These are phyloP conservation scores for Ramphastos sulfuratus DNA, from an alignment of 2,113 vertebrate species.

Conservation along the genomic window DNA sequence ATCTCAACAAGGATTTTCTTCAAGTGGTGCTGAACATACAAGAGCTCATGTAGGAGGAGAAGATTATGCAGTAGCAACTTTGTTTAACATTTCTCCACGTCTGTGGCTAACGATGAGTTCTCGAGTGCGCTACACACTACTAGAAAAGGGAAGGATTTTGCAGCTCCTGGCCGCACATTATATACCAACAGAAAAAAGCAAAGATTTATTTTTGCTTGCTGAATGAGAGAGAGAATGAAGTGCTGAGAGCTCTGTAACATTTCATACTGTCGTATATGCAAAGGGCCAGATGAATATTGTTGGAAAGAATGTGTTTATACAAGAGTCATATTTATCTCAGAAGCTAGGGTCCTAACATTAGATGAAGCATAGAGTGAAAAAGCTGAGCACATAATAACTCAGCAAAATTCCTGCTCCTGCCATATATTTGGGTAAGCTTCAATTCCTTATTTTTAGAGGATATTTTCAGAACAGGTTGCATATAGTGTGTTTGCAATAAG, in stretches of 20 bases:
- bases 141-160: conserved; percentile 81
- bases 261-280: conserved; percentile 41
- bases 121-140: conserved; percentile 59
- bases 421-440: background rate
- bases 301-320: conserved; percentile 75
- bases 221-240: conserved; percentile 65
- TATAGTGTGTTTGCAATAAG: background rate
- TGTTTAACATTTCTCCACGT: conserved; percentile 53
- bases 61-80: conserved; percentile 40
- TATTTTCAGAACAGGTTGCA: background rate
- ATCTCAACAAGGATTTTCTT: conserved; percentile 24
- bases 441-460: background rate
- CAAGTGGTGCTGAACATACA: background rate
- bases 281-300: conserved; percentile 64
- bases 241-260: conserved; percentile 60
- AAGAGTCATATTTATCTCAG: conserved; percentile 53
- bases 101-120: background rate
- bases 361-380: background rate
- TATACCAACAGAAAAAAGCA: conserved; percentile 42
- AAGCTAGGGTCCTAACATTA: conserved; percentile 23
- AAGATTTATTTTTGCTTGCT: conserved; percentile 73
- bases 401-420: conserved; percentile 43
- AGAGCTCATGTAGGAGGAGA: conserved; percentile 5
- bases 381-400: conserved; percentile 60
- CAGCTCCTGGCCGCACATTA: conserved; percentile 56